phyloP scores from a whole-genome alignment of 2,888 invertebrate genomes.

The Phaedon cochleariae region DNA sequence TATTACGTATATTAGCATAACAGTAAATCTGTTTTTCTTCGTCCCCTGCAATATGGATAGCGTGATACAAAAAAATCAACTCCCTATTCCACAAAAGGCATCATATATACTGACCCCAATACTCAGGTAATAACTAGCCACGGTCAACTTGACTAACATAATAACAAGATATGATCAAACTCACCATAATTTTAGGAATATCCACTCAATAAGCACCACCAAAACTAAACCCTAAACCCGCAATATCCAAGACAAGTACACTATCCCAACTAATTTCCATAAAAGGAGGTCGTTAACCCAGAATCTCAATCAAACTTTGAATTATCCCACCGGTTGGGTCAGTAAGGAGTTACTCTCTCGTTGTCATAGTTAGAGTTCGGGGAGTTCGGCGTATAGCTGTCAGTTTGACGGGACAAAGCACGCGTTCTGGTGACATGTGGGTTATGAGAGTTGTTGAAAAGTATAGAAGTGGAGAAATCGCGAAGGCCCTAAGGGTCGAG shows the following conservation, averaged over 20 bases:
- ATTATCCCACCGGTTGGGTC: background rate
- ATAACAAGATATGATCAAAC: background rate
- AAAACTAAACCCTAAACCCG: too few species aligned
- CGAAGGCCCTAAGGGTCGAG: constrained; percentile 36
- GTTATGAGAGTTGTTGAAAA: constrained; percentile 26
- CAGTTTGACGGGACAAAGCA: background rate
- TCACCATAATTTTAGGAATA: constrained; percentile 14
- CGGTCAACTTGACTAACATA: background rate
- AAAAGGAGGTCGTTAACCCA: constrained; percentile 37
- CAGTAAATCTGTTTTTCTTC: too few species aligned
- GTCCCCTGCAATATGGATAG: too few species aligned
- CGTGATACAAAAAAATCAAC: too few species aligned
- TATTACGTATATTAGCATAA: too few species aligned
- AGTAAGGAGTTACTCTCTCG: background rate
- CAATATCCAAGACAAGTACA: constrained; percentile 27
- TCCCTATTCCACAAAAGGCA: too few species aligned
- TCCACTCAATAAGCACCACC: constrained; percentile 8
- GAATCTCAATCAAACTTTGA: background rate
- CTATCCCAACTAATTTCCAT: constrained; percentile 35
- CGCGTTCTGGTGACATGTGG: constrained; percentile 23
- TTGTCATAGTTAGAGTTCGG: background rate
- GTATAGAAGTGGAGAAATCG: constrained; percentile 32
- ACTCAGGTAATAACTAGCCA: too few species aligned
- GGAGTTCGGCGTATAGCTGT: background rate
- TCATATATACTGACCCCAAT: too few species aligned